Percentiles rank a stretch among this genome's conserved stretches.
Evolutionary conservation across 1,140 invertebrate genomes (phyloP).

Genomic region (Lepidurus packardi): DNA sequence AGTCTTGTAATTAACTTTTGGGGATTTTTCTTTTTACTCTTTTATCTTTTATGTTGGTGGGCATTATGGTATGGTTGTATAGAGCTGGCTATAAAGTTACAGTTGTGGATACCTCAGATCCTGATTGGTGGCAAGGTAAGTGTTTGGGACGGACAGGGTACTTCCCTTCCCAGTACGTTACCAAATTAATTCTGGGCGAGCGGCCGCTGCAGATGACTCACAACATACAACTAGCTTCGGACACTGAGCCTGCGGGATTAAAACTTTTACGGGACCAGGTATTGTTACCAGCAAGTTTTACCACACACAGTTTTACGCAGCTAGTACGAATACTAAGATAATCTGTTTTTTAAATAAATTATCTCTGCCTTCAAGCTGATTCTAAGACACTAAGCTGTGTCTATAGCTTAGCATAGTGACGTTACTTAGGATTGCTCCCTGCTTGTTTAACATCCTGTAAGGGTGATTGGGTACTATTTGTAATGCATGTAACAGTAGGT

Average conservation of each 20-base stretch:
- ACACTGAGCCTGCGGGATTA: conserved; percentile 52
- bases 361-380: background rate
- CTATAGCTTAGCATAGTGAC: too few relatives aligned
- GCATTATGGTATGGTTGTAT: conserved; percentile 34
- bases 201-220: conserved; percentile 75
- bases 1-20: background rate
- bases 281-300: conserved; percentile 30
- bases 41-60: background rate
- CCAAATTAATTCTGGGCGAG: conserved; percentile 79
- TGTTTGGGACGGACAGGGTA: conserved; percentile 84
- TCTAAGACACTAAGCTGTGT: background rate
- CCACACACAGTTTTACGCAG: conserved; percentile 4
- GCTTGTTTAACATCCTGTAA: too few relatives aligned
- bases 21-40: background rate
- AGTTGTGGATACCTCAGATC: conserved; percentile 87
- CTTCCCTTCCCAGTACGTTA: conserved; percentile 91
- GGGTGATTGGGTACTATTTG: too few relatives aligned
- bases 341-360: conserved; percentile 28
- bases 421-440: too few relatives aligned
- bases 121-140: conserved; percentile 96
- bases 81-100: conserved; percentile 90
- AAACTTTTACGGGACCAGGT: conserved; percentile 65
- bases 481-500: too few relatives aligned
- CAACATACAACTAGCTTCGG: conserved; percentile 57
- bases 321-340: conserved; percentile 25